Percentiles rank a stretch among this genome's conserved stretches.
Evolutionary conservation across 92 coral and sea anemone species (phyloP).

Genomic region (Parazoanthus atlanticus): DNA sequence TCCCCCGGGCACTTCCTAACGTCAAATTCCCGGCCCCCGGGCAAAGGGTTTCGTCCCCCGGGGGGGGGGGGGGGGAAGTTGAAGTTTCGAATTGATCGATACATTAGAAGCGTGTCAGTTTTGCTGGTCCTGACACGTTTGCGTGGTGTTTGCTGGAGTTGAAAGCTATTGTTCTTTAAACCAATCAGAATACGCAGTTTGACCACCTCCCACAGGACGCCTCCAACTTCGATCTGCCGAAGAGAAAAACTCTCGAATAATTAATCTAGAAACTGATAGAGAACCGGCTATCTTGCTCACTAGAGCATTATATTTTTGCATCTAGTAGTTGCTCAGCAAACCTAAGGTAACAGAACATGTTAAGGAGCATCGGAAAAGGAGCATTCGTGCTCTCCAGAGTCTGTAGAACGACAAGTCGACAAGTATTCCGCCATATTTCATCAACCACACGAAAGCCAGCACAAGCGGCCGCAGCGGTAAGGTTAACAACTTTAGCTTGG

Average conservation of each 20-base stretch:
- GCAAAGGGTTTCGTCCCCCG: no score
- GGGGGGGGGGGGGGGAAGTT: no score
- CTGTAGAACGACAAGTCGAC: conserved; percentile 41
- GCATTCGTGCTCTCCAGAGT: conserved; percentile 24
- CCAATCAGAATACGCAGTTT: conserved; percentile 43
- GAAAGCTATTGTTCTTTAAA: conserved; percentile 3
- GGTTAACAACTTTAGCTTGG: conserved; percentile 11
- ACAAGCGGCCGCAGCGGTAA: conserved; percentile 43
- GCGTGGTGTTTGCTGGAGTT: no score
- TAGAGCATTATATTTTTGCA: not conserved
- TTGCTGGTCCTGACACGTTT: no score
- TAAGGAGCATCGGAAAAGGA: conserved; percentile 47
- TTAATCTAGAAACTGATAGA: not conserved
- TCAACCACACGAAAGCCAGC: conserved; percentile 48
- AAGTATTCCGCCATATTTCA: conserved; percentile 53
- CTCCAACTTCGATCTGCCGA: conserved; percentile 23
- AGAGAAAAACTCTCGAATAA: not conserved
- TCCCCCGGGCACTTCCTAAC: no score
- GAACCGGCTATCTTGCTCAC: not conserved
- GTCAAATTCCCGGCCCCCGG: no score
- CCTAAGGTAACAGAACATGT: conserved; percentile 13
- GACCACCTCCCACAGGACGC: conserved; percentile 63
- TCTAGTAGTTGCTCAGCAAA: not conserved
- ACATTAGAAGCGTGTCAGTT: no score
- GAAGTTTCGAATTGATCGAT: no score